phyloP scores from a whole-genome alignment of 2,113 vertebrate species.

The Colaptes auratus region DNA sequence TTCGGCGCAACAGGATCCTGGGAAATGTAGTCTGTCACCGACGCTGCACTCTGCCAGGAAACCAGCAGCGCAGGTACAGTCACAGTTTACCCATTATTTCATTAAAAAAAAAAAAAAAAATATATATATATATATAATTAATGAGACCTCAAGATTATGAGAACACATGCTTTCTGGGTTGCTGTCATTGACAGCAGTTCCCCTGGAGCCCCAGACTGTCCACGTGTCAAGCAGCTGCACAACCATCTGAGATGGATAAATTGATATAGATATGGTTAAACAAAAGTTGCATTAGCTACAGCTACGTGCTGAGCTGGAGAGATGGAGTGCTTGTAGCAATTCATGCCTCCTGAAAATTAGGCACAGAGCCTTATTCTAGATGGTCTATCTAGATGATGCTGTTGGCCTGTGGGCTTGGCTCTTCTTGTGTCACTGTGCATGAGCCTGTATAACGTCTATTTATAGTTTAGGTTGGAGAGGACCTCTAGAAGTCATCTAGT shows the following conservation, averaged over 20 bases:
- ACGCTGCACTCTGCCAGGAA: background rate
- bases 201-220: background rate
- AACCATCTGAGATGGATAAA: accelerated
- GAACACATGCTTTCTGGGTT: background rate
- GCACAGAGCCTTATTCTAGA: background rate
- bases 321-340: background rate
- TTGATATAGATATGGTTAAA: background rate
- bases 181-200: background rate
- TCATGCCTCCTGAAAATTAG: accelerated
- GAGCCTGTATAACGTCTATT: accelerated
- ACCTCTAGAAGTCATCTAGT: background rate
- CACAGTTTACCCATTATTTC: background rate
- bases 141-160: background rate
- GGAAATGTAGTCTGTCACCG: conserved; percentile 70
- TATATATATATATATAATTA: background rate
- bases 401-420: background rate
- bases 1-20: conserved; percentile 34
- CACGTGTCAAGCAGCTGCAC: background rate
- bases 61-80: too few species aligned
- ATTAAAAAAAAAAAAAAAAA: background rate
- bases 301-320: background rate
- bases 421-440: background rate
- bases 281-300: background rate
- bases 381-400: background rate
- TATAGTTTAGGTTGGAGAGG: accelerated